Evolutionary conservation across 2,888 invertebrate species (phyloP).

Genomic region (Dicyrtoma fusca): DNA sequence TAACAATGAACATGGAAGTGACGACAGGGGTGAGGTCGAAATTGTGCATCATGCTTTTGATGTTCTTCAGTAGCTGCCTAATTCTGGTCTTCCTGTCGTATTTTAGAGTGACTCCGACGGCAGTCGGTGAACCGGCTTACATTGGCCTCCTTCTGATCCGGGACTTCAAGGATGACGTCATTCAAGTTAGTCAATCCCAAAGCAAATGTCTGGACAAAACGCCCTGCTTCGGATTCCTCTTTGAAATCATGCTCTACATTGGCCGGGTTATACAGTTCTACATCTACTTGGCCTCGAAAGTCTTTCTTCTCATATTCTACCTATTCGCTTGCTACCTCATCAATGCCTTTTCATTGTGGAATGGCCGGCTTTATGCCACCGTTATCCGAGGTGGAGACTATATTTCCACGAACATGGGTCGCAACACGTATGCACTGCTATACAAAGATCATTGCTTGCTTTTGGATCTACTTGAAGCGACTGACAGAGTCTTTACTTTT

Average conservation of each 20-base stretch:
- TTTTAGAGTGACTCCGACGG: background rate
- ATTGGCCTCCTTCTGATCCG: slow-evolving; percentile 10
- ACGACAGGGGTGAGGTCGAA: background rate
- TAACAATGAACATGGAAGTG: slow-evolving; percentile 18
- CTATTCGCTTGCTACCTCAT: slow-evolving; percentile 34
- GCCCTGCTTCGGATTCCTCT: background rate
- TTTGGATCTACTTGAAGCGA: slow-evolving; percentile 47
- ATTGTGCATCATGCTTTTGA: background rate
- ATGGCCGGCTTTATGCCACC: slow-evolving; percentile 43
- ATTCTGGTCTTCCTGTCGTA: background rate
- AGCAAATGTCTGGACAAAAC: too few species aligned
- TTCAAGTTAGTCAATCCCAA: background rate
- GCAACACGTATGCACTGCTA: slow-evolving; percentile 38
- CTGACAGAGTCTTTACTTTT: slow-evolving; percentile 40
- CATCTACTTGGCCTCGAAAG: slow-evolving; percentile 42
- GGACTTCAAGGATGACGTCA: background rate
- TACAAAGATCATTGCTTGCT: slow-evolving; percentile 49
- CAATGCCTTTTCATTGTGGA: slow-evolving; percentile 46
- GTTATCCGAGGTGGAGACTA: slow-evolving; percentile 29
- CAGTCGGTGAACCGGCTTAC: background rate
- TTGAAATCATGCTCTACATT: background rate
- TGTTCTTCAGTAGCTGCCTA: background rate
- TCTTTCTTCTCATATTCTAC: slow-evolving; percentile 42
- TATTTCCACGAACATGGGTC: slow-evolving; percentile 24
- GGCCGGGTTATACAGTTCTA: slow-evolving; percentile 1